Conservation (phyloP, 35 echinoderm and acorn worm species). For the Acanthaster planci region DNA sequence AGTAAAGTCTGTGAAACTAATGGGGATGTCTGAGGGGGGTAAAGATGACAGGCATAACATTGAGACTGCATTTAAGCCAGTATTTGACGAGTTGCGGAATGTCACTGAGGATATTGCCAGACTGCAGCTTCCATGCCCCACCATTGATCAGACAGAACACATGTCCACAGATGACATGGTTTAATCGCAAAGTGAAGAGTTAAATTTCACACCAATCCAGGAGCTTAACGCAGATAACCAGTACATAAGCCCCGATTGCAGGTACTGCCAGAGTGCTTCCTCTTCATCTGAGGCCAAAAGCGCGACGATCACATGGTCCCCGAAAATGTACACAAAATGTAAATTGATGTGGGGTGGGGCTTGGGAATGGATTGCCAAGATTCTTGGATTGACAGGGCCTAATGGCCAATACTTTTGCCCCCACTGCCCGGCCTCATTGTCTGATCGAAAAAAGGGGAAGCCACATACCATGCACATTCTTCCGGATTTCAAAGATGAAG, state of each 20-base stretch:
- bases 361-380: conserved; percentile 7
- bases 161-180: no score
- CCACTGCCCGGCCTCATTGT: not conserved
- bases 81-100: not conserved
- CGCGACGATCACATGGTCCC: not conserved
- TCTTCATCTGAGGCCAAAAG: not conserved
- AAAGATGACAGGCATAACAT: conserved; percentile 24
- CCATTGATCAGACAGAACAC: not conserved
- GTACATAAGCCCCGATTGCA: not conserved
- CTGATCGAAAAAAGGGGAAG: not conserved
- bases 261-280: not conserved
- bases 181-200: not conserved
- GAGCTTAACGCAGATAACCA: not conserved
- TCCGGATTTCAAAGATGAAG: not conserved
- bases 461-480: not conserved
- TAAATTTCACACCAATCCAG: not conserved
- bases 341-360: no score
- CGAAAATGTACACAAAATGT: not conserved
- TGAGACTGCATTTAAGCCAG: not conserved
- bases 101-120: not conserved
- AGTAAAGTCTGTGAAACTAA: not conserved
- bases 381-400: not conserved
- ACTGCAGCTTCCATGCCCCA: not conserved
- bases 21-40: conserved; percentile 21
- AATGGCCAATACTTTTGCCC: not conserved